Conservation (phyloP, 2,888 invertebrate species). For the Tipula unca region DNA sequence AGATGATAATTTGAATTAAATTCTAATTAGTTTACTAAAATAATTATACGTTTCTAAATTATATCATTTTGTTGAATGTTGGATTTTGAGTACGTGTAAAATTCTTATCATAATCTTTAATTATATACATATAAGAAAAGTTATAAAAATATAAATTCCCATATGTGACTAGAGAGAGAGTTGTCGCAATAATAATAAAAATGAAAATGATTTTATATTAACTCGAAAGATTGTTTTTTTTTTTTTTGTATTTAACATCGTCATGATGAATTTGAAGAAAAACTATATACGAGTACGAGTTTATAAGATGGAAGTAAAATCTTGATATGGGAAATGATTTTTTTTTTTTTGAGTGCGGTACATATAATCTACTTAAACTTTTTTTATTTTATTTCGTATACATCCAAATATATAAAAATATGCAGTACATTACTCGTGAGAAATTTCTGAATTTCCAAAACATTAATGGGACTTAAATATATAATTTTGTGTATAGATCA, state of each 20-base stretch:
- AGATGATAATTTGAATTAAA: neutral
- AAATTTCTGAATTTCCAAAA: neutral
- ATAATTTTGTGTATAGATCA: neutral
- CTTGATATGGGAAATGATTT: neutral
- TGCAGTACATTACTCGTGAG: neutral
- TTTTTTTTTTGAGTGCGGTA: neutral
- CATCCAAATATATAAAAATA: neutral
- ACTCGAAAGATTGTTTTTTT: too few species aligned
- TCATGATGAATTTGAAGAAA: neutral
- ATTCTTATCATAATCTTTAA: neutral
- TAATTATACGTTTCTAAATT: neutral
- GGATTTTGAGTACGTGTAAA: neutral
- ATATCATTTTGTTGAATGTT: neutral
- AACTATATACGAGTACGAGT: neutral
- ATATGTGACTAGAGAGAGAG: constrained; percentile 14
- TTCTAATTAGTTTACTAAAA: neutral
- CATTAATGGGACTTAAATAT: neutral
- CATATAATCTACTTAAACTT: neutral
- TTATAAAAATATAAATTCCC: neutral
- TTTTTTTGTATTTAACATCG: neutral
- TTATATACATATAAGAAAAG: neutral
- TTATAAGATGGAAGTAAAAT: neutral
- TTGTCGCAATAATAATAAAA: neutral
- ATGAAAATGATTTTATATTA: neutral
- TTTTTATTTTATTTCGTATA: neutral